Evolutionary conservation across 1,140 invertebrate species (phyloP), one percentile per base, ranked within the genome.

Genomic region (Ganaspis sp.): DNA sequence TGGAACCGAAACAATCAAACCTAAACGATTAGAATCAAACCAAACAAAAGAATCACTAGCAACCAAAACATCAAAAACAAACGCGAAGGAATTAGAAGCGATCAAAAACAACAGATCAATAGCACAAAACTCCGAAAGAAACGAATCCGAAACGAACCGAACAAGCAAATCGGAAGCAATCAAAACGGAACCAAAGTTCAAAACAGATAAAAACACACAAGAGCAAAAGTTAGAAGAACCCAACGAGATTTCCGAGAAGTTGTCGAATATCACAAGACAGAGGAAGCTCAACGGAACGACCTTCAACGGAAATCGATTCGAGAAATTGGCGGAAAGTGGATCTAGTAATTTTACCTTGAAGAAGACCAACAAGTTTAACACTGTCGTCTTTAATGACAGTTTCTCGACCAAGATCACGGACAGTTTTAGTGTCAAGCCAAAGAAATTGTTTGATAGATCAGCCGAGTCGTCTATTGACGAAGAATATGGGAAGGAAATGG

Each of bases 201-300:
- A 17, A 15, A 72, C 70, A 26, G 12, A 69, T 9, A 26, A 17
- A 45, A 42, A 77, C 1, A 73, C 9, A 12, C 72, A 70, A 0
- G 17, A 70, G 2, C n/a, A n/a, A n/a, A n/a, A n/a, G n/a, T n/a
- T n/a, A n/a, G 81, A 72, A 8, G 82, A 87, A 69, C 78, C 75
- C 5, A 91, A 91, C 54, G 90, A 91, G 75, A 91, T 91, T 34
- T 79, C 95, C 0, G 95, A 96, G 83, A 95, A 95, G 85, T 87
- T 96, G 21, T 95, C 94, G 37, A 94, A 93, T 89, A 94, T 96
- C 86, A 81, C 85, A 91, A 93, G 80, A 92, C 93, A 80, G 91
- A 93, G 90, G 81, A 95, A 84, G 87, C 90, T 78, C 87, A 90
- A 91, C 37, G 90, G 90, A 0, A 91, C 89, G 0, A 88, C 89